Conservation (phyloP, 2,113 vertebrate genomes). For the Gavialis gangeticus region DNA sequence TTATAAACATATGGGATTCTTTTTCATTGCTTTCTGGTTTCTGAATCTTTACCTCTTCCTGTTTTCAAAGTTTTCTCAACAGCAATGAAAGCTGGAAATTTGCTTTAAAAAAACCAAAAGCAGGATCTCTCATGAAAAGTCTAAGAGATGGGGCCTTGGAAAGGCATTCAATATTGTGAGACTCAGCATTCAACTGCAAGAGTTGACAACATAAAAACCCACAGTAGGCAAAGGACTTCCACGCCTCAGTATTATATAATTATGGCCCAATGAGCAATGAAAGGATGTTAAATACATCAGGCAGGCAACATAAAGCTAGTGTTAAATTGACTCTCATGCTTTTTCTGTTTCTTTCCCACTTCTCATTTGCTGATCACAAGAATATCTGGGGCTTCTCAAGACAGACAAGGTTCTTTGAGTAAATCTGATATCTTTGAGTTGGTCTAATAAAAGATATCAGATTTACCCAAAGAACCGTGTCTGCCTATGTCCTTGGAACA, state of each 20-base stretch:
- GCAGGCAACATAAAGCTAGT: background rate
- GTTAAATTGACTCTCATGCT: background rate
- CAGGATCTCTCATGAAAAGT: too few relatives aligned
- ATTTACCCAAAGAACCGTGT: too few relatives aligned
- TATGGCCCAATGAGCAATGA: background rate
- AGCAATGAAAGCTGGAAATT: background rate
- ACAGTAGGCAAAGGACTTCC: background rate
- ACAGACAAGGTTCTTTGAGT: too few relatives aligned
- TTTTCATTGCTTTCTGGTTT: background rate
- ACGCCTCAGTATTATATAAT: background rate
- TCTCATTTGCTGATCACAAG: background rate
- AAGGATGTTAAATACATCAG: background rate
- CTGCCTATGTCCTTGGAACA: too few relatives aligned
- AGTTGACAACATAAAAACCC: background rate
- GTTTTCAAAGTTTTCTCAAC: background rate
- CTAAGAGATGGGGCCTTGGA: background rate
- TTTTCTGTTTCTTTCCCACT: background rate
- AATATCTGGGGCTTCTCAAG: background rate
- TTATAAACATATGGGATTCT: background rate
- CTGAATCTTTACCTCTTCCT: background rate
- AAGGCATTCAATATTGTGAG: background rate
- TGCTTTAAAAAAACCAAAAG: background rate
- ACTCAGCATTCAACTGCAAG: background rate
- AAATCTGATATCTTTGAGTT: too few relatives aligned
- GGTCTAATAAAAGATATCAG: too few relatives aligned